These are phyloP conservation scores for Ursus arctos DNA, from an alignment of 2,113 vertebrate genomes.

Conservation along the genomic window DNA sequence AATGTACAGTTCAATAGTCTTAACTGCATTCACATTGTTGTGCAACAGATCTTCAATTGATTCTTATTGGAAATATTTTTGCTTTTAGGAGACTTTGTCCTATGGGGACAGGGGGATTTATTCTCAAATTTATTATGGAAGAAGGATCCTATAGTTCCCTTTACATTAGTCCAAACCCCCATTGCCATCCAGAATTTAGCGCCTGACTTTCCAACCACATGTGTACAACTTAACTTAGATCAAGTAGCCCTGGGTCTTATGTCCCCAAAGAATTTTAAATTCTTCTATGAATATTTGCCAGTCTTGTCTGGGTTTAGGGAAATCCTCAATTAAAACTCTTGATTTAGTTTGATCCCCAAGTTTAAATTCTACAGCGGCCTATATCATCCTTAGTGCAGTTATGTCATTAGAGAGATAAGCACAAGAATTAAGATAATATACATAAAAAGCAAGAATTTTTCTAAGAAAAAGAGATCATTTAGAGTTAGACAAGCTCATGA, in stretches of 20 bases:
- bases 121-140: neutral
- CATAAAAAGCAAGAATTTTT: neutral
- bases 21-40: neutral
- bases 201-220: neutral
- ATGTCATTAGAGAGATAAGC: neutral
- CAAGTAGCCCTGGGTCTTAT: neutral
- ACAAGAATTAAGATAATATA: neutral
- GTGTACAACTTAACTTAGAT: neutral
- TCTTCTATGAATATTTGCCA: neutral
- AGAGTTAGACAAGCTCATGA: neutral
- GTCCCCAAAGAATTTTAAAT: neutral
- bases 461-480: neutral
- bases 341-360: neutral
- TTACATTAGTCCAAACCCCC: neutral
- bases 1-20: neutral
- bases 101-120: accelerated
- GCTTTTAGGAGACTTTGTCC: neutral
- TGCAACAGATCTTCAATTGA: neutral
- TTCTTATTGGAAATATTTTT: neutral
- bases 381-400: neutral
- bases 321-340: neutral
- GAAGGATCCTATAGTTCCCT: neutral
- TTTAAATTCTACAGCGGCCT: neutral
- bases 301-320: neutral
- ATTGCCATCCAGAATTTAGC: neutral